phyloP scores from a whole-genome alignment of 2,888 invertebrate species.

The Hemaris fuciformis region DNA sequence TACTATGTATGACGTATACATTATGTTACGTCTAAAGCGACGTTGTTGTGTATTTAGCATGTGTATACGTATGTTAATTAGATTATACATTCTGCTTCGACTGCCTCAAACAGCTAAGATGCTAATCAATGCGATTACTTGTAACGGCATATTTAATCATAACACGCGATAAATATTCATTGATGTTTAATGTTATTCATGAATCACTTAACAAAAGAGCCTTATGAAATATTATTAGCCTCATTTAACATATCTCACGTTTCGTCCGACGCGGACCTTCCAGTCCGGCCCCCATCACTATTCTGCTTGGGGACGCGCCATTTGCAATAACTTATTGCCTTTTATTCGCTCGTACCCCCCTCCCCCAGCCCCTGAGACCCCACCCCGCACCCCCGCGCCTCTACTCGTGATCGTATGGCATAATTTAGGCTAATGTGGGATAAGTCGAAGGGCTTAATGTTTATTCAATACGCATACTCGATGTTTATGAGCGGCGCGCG shows the following conservation, averaged over 20 bases:
- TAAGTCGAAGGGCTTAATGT: constrained; percentile 32
- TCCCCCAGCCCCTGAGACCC: background rate
- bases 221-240: background rate
- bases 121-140: no score
- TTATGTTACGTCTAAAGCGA: no score
- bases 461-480: constrained; percentile 36
- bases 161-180: no score
- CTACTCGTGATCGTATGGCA: constrained; percentile 22
- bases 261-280: background rate
- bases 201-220: no score
- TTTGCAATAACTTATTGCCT: constrained; percentile 56
- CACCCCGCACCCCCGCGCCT: background rate
- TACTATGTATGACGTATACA: no score
- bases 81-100: no score
- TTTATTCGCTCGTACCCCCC: constrained; percentile 37
- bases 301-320: constrained; percentile 32
- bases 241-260: background rate
- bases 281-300: constrained; percentile 18
- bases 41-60: no score
- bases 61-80: no score
- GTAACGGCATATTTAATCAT: no score
- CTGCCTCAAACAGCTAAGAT: no score
- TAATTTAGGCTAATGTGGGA: constrained; percentile 32
- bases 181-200: no score
- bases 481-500: background rate